Conservation (phyloP, 2,888 invertebrate species). For the Campoplex capitator region DNA sequence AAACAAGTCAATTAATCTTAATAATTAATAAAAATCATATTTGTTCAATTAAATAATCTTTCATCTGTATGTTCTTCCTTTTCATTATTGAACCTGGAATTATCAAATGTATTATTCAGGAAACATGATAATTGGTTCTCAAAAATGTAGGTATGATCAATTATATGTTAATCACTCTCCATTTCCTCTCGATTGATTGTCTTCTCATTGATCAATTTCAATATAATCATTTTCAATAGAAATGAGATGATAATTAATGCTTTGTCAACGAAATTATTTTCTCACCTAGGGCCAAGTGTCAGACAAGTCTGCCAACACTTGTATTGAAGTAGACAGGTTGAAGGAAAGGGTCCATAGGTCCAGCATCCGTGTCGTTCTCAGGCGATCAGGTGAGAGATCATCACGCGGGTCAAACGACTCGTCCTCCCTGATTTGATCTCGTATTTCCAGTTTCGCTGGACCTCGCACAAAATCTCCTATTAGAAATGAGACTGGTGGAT, state of each 20-base stretch:
- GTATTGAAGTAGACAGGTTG: conserved; percentile 44
- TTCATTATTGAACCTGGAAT: not conserved
- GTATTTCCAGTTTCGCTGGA: conserved; percentile 71
- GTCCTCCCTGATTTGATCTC: conserved; percentile 53
- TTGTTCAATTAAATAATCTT: no score
- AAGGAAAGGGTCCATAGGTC: conserved; percentile 55
- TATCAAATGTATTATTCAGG: no score
- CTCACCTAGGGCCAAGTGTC: not conserved
- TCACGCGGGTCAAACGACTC: conserved; percentile 43
- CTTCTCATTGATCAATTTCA: not conserved
- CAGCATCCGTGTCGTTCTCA: conserved; percentile 66
- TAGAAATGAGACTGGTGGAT: conserved; percentile 43
- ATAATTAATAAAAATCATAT: no score
- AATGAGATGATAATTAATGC: no score
- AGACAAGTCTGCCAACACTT: conserved; percentile 28
- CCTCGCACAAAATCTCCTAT: conserved; percentile 61
- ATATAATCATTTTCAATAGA: no score
- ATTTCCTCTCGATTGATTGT: not conserved
- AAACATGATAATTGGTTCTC: not conserved
- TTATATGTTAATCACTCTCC: not conserved
- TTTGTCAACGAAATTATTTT: not conserved
- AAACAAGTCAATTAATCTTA: no score
- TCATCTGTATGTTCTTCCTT: no score
- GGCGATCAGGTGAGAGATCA: conserved; percentile 58
- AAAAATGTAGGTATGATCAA: not conserved